Conservation (phyloP, 2,888 invertebrate genomes). For the Amphipyra berbera region DNA sequence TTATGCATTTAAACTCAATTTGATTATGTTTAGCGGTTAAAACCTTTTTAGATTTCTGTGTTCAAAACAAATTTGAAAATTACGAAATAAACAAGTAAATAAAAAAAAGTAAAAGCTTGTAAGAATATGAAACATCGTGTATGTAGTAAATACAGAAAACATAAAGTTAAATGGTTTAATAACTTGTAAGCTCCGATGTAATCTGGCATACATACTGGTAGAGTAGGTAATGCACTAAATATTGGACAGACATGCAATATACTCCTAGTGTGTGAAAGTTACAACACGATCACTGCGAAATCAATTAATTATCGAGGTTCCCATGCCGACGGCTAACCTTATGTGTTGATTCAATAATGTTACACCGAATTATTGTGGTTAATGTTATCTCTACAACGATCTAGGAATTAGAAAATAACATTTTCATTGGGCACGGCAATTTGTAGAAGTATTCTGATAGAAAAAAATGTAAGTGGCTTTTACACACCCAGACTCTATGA, state of each 20-base stretch:
- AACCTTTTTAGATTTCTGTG: no score
- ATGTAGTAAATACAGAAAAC: not conserved
- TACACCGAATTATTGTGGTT: constrained; percentile 14
- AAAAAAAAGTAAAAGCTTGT: not conserved
- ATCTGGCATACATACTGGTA: not conserved
- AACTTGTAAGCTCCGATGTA: not conserved
- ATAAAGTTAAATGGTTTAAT: not conserved
- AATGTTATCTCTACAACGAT: constrained; percentile 20
- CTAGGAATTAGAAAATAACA: constrained; percentile 7
- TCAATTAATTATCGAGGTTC: constrained; percentile 46
- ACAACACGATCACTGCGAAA: constrained; percentile 42
- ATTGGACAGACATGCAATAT: constrained; percentile 38
- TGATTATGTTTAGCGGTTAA: no score
- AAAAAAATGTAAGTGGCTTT: not conserved
- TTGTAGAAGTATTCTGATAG: not conserved
- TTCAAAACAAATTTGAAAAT: no score
- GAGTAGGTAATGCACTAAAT: constrained; percentile 33
- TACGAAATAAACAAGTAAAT: no score
- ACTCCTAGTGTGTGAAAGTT: constrained; percentile 44
- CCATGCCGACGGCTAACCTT: constrained; percentile 30
- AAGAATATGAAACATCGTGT: not conserved
- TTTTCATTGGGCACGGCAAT: constrained; percentile 3
- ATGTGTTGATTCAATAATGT: constrained; percentile 20
- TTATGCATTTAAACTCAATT: no score
- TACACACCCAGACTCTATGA: no score